phyloP scores from a whole-genome alignment of 2,113 vertebrate genomes.

The Poeciliopsis retropinna region DNA sequence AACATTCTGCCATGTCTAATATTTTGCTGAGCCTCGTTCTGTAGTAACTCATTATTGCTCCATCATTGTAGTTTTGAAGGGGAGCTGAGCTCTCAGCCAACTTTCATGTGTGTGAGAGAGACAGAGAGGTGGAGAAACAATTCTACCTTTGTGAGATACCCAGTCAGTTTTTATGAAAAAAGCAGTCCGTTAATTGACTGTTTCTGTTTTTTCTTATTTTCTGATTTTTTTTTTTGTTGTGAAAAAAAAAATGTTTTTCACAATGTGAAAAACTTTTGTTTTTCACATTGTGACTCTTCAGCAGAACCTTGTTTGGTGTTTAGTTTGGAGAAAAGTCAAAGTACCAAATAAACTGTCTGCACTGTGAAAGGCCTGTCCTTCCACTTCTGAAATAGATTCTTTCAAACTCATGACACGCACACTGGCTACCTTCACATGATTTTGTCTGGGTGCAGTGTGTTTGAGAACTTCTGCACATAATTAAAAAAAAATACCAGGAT shows the following conservation, averaged over 20 bases:
- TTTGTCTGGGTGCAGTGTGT: background rate
- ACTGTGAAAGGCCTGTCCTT: background rate
- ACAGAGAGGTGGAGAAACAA: no score
- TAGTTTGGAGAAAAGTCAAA: background rate
- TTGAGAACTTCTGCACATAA: background rate
- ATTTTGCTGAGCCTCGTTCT: no score
- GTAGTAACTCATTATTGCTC: no score
- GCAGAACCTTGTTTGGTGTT: background rate
- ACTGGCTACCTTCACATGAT: slow-evolving; percentile 37
- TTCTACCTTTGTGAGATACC: no score
- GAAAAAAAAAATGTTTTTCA: no score
- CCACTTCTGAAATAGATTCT: slow-evolving; percentile 11
- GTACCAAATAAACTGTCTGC: background rate
- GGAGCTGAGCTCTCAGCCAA: no score
- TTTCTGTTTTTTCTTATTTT: background rate
- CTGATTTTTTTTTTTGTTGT: background rate
- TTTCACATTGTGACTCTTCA: background rate
- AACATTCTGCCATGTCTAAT: no score
- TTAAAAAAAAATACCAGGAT: background rate
- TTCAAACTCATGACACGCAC: slow-evolving; percentile 18
- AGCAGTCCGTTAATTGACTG: background rate
- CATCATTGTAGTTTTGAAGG: no score
- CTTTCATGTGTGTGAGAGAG: no score
- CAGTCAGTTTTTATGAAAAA: no score
- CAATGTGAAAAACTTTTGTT: no score